phyloP scores from a whole-genome alignment of 2,113 vertebrate genomes.

The Gobius niger region DNA sequence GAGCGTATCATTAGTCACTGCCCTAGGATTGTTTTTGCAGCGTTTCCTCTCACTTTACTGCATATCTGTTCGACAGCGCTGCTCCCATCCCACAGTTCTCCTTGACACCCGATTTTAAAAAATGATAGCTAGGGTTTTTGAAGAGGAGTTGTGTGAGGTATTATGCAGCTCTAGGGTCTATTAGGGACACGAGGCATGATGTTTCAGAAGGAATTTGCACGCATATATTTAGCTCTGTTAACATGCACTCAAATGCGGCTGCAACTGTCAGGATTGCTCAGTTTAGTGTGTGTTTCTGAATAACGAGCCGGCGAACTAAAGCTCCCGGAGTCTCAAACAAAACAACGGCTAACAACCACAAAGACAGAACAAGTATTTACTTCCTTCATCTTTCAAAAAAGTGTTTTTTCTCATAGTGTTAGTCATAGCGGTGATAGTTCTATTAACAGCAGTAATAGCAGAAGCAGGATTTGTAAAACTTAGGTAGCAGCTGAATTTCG shows the following conservation, averaged over 20 bases:
- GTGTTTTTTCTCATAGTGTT: too few relatives aligned
- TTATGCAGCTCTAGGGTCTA: background rate
- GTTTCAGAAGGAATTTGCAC: constrained; percentile 4
- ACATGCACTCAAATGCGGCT: background rate
- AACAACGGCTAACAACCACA: background rate
- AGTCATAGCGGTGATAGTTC: too few relatives aligned
- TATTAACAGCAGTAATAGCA: too few relatives aligned
- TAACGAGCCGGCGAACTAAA: background rate
- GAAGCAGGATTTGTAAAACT: too few relatives aligned
- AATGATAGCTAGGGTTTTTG: constrained; percentile 5
- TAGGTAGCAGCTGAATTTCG: too few relatives aligned
- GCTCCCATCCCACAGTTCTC: constrained; percentile 2
- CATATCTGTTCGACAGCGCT: constrained; percentile 43
- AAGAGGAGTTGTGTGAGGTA: constrained; percentile 4
- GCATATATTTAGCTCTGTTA: constrained; percentile 2
- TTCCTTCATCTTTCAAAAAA: background rate
- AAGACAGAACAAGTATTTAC: background rate
- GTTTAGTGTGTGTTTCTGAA: background rate
- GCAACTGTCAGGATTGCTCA: background rate
- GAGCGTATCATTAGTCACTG: constrained; percentile 46
- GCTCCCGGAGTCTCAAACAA: constrained; percentile 1
- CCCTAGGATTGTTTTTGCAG: constrained; percentile 39
- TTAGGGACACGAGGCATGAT: background rate
- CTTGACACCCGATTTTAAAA: constrained; percentile 2
- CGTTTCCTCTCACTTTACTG: constrained; percentile 45